Evolutionary conservation across 2,113 vertebrate species (phyloP), one percentile per base, ranked within the genome.

Genomic region (Pampusana beccarii): DNA sequence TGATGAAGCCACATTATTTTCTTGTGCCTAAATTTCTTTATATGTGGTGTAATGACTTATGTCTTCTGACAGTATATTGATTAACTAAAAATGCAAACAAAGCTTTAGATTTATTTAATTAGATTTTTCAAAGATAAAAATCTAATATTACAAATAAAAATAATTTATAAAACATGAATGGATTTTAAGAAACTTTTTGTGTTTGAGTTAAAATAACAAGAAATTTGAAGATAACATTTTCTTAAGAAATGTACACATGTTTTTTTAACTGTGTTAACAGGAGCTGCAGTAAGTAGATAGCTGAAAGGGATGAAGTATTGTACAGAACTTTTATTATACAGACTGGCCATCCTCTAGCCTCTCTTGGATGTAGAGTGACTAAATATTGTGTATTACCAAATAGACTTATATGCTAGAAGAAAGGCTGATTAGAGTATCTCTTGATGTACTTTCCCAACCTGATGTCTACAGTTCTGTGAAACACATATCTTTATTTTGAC

Each of bases 211-310:
- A 69, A 90, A 34, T 20, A 50, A 58, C 72, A 89, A 81, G 6
- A 16, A 50, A 36, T 17, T 9, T 40, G 3, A 54, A 58, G 18
- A 12, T 31, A 57, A 26, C 1, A 21, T 65, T 72, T 80, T 84
- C 25, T 1, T 20, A 50, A 58, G 19, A 64, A 29, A 40, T 5
- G 19, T 16, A 1, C 42, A 25, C 0, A 0, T 56, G 25, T 31
- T 38, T 50, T 74, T 88, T 8, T 85, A 28, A 20, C 25, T 36
- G 6, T 79, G 7, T 70, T 53, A 61, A 42, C 3, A 46, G 5
- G 16, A 79, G 5, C 36, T 9, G 8, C 8, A 69, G 3, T 56
- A 79, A 42, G 15, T 61, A 77, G 64, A 8, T 15, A 77, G 25
- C 40, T 83, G 34, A 66, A 51, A 80, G 13, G 46, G 7, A 23